phyloP scores from a whole-genome alignment of 2,113 vertebrate genomes.

The Myotis yumanensis region DNA sequence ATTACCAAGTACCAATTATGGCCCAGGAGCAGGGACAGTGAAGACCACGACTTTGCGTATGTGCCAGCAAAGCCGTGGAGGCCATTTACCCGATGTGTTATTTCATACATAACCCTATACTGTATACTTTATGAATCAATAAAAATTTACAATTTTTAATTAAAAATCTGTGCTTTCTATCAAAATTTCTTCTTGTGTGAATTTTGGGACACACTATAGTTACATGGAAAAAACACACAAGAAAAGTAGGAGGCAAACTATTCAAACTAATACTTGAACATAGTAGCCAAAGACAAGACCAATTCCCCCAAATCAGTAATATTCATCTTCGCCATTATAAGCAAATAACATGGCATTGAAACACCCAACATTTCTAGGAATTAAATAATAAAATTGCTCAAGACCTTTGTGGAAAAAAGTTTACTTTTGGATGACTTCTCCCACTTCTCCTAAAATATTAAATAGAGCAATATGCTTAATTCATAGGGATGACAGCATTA shows the following conservation, averaged over 20 bases:
- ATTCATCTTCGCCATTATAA: not conserved
- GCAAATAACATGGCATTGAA: not conserved
- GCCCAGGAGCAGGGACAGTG: too few species aligned
- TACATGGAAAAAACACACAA: not conserved
- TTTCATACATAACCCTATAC: too few species aligned
- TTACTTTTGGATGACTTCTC: not conserved
- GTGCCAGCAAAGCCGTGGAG: too few species aligned
- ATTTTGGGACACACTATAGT: too few species aligned
- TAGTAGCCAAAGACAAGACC: not conserved
- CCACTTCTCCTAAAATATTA: not conserved
- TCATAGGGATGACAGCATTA: not conserved
- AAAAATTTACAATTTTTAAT: too few species aligned
- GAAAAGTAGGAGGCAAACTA: not conserved
- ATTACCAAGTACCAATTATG: too few species aligned
- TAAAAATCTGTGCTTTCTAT: too few species aligned
- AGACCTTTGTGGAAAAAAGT: not conserved
- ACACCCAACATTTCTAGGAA: not conserved
- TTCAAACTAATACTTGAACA: not conserved
- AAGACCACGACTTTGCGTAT: too few species aligned
- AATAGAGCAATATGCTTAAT: not conserved
- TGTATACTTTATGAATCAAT: too few species aligned
- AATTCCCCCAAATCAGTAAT: not conserved
- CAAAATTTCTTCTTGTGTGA: too few species aligned
- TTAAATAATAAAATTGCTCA: not conserved
- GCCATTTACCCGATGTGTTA: too few species aligned